These are phyloP conservation scores for Theonella swinhoei DNA, from an alignment of 37 sponge, comb jelly and placozoan species.

Conservation along the genomic window DNA sequence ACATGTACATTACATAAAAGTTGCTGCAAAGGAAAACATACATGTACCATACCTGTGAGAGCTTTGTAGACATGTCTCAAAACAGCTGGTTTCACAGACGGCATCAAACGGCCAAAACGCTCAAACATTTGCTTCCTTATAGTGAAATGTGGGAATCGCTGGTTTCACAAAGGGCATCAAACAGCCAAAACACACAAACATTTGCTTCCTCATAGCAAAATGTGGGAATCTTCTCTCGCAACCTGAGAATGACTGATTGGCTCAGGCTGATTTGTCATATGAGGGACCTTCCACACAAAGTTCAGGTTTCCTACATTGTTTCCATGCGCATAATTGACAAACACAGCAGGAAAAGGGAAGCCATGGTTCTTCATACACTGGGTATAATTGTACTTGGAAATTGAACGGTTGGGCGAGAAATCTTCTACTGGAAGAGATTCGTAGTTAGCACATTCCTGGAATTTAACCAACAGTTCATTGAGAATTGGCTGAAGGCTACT, in stretches of 20 bases:
- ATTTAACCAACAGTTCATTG: background rate
- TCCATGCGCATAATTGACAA: slow-evolving; percentile 27
- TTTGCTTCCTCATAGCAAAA: slow-evolving; percentile 42
- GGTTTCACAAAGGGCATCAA: too few species aligned
- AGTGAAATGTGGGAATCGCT: slow-evolving; percentile 23
- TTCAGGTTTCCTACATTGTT: slow-evolving; percentile 38
- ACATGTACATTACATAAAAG: background rate
- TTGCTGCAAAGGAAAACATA: slow-evolving; percentile 3
- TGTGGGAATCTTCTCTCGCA: slow-evolving; percentile 20
- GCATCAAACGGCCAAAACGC: slow-evolving; percentile 19
- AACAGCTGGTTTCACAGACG: slow-evolving; percentile 36
- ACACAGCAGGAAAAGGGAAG: slow-evolving; percentile 11
- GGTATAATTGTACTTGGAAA: background rate
- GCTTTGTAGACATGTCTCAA: slow-evolving; percentile 7
- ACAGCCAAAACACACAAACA: slow-evolving; percentile 40
- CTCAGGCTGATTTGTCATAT: too few species aligned
- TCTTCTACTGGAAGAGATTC: slow-evolving; percentile 35
- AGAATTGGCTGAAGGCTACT: too few species aligned
- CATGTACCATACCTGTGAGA: slow-evolving; percentile 11
- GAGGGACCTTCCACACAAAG: slow-evolving; percentile 32
- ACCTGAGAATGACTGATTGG: slow-evolving; percentile 14
- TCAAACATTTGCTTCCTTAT: slow-evolving; percentile 39
- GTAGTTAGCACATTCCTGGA: background rate
- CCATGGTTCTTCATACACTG: slow-evolving; percentile 4
- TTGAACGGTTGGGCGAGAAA: background rate